Percentiles rank a stretch among this genome's conserved stretches.
Evolutionary conservation across 2,113 vertebrate species (phyloP).

Genomic region (Gobio gobio): DNA sequence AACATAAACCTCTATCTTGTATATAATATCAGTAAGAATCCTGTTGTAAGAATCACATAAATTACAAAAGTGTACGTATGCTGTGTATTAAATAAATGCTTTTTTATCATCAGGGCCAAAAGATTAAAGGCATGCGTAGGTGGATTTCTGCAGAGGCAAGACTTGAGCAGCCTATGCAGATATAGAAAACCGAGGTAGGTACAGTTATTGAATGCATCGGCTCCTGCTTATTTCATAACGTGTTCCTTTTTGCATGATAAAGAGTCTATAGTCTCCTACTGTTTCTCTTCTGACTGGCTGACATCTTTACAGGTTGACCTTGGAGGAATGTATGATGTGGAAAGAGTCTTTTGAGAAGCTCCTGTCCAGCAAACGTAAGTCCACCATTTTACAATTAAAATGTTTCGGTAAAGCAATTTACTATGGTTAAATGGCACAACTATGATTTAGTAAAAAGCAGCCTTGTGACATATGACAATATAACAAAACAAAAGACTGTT

Average conservation of each 20-base stretch:
- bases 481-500: background rate
- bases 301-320: slow-evolving; percentile 74
- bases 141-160: slow-evolving; percentile 84
- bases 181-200: slow-evolving; percentile 73
- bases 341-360: slow-evolving; percentile 90
- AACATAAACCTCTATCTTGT: background rate
- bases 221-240: background rate
- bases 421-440: background rate
- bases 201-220: background rate
- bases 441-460: background rate
- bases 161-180: slow-evolving; percentile 70
- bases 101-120: slow-evolving; percentile 80
- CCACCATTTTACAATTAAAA: background rate
- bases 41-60: background rate
- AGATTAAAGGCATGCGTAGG: slow-evolving; percentile 86
- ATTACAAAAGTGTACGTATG: background rate
- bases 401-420: background rate
- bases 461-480: background rate
- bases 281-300: slow-evolving; percentile 46
- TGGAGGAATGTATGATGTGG: slow-evolving; percentile 86
- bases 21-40: background rate
- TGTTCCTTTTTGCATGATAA: background rate
- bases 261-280: background rate
- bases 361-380: slow-evolving; percentile 92
- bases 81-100: slow-evolving; percentile 30